These are phyloP conservation scores for Spodoptera littoralis DNA, from an alignment of 2,888 invertebrate species.

Conservation along the genomic window DNA sequence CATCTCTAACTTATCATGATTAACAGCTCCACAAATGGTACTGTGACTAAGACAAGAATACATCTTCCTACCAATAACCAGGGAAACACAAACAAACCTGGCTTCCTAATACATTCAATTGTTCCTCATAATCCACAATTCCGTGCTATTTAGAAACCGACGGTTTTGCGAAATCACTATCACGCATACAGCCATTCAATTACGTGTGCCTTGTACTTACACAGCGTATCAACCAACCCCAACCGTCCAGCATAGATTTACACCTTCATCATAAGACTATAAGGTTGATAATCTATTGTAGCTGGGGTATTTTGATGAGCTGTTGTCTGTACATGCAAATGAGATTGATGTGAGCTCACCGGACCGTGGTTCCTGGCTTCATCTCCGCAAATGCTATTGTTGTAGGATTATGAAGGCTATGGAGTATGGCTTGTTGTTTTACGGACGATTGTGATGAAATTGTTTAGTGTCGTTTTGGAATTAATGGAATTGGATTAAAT, in stretches of 20 bases:
- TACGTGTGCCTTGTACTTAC: constrained; percentile 3
- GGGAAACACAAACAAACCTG: neutral
- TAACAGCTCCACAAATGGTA: no score
- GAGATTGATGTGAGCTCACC: constrained; percentile 55
- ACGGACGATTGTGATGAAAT: constrained; percentile 4
- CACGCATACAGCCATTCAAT: constrained; percentile 32
- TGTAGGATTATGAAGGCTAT: constrained; percentile 54
- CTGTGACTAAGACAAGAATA: no score
- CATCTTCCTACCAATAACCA: no score
- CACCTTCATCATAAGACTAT: no score
- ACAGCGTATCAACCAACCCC: constrained; percentile 3
- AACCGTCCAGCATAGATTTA: no score
- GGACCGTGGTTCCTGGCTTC: constrained; percentile 64
- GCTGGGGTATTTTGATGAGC: no score
- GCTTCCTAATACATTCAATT: no score
- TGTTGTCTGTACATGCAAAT: constrained; percentile 40
- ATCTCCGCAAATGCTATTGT: constrained; percentile 62
- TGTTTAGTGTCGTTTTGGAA: neutral
- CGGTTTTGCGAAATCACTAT: constrained; percentile 26
- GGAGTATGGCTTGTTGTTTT: constrained; percentile 17
- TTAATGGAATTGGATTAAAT: no score
- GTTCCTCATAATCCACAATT: constrained; percentile 22
- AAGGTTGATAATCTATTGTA: no score
- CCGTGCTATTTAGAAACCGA: constrained; percentile 8
- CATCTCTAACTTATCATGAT: no score